Evolutionary conservation across 1,140 invertebrate species (phyloP).

Genomic region (Bilobella aurantiaca): DNA sequence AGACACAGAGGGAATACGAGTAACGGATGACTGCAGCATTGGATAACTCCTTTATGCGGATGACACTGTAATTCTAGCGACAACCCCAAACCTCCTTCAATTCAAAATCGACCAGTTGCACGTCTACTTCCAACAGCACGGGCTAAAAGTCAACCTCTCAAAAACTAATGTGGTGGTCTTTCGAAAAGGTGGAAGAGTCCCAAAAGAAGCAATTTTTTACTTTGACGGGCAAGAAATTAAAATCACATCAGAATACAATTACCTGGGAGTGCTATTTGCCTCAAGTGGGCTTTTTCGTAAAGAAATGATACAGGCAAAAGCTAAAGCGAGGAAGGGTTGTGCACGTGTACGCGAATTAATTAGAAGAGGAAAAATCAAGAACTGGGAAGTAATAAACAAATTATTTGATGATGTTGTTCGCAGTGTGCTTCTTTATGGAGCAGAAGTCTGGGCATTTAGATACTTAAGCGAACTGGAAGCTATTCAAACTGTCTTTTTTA

Average conservation of each 20-base stretch:
- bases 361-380: neutral
- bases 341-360: neutral
- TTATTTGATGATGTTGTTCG: conserved; percentile 1
- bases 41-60: conserved; percentile 14
- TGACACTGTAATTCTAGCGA: conserved; percentile 12
- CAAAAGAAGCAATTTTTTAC: neutral
- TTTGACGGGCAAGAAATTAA: conserved; percentile 11
- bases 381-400: neutral
- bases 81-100: neutral
- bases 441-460: conserved; percentile 5
- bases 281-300: conserved; percentile 1
- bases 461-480: conserved; percentile 10
- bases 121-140: conserved; percentile 24
- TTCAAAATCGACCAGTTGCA: conserved; percentile 8
- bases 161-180: conserved; percentile 36
- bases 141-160: conserved; percentile 26
- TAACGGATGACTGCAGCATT: conserved; percentile 1
- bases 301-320: neutral
- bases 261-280: conserved; percentile 17
- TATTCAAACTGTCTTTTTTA: conserved; percentile 1
- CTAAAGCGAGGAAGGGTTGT: neutral
- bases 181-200: conserved; percentile 19
- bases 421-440: neutral
- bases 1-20: conserved; percentile 3
- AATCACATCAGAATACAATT: conserved; percentile 17